These are phyloP conservation scores for Hydrolagus colliei DNA, from an alignment of 2,797 vertebrate genomes.

Conservation along the genomic window DNA sequence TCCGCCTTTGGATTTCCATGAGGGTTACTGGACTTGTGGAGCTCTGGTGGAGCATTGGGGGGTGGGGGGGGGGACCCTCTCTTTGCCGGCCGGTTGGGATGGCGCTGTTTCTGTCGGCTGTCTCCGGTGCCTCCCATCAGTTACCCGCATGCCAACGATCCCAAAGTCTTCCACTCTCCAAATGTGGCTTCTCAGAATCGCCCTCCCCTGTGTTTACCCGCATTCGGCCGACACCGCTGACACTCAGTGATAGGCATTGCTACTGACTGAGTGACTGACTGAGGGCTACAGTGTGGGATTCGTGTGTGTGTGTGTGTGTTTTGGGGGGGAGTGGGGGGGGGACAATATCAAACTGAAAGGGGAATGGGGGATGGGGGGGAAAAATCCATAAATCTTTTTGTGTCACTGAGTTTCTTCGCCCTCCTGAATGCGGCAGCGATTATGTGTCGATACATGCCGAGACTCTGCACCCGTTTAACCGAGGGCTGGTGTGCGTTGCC, in stretches of 20 bases:
- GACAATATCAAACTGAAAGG: background rate
- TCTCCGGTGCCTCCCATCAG: background rate
- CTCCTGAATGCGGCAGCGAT: background rate
- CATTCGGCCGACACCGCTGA: background rate
- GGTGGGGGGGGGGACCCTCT: too few species aligned
- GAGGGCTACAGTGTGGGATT: background rate
- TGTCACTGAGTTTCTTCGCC: background rate
- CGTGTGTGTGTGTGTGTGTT: too few species aligned
- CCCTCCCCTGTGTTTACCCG: background rate
- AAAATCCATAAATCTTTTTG: background rate
- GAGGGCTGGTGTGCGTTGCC: background rate
- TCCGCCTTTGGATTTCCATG: background rate
- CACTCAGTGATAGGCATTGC: background rate
- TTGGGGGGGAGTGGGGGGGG: too few species aligned
- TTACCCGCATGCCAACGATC: slow-evolving; percentile 6
- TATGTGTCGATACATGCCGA: background rate
- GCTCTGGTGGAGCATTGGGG: background rate
- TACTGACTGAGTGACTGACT: background rate
- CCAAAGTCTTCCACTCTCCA: slow-evolving; percentile 12
- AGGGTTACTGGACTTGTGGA: background rate
- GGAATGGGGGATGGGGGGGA: too few species aligned
- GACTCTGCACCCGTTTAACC: background rate
- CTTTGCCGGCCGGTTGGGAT: background rate
- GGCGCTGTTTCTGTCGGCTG: background rate
- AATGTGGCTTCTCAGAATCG: slow-evolving; percentile 4